phyloP scores from a whole-genome alignment of 2,113 vertebrate genomes.

The Grus americana region DNA sequence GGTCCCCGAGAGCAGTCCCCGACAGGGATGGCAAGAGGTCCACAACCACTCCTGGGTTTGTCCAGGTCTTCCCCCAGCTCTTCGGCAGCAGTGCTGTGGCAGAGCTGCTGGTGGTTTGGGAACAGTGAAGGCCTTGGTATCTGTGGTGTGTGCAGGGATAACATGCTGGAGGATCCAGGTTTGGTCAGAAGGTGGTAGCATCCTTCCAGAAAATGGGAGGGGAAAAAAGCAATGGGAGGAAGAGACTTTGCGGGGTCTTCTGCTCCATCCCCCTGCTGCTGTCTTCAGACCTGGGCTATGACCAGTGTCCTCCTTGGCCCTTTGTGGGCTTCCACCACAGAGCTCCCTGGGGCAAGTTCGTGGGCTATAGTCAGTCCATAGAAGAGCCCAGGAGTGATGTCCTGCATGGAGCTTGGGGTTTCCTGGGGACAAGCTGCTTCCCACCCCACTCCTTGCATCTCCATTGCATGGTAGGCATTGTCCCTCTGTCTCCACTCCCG shows the following conservation, averaged over 20 bases:
- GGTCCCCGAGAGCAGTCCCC: neutral
- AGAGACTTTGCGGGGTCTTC: neutral
- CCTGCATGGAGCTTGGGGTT: neutral
- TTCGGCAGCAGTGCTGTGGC: accelerated
- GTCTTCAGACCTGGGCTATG: neutral
- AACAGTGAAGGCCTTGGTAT: neutral
- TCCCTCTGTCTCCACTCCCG: neutral
- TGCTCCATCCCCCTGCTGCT: neutral
- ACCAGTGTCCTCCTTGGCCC: neutral
- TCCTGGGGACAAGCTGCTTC: neutral
- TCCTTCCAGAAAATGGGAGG: neutral
- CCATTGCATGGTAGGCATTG: neutral
- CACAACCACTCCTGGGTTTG: accelerated
- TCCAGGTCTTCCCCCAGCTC: neutral
- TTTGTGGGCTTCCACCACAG: neutral
- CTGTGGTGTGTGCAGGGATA: neutral
- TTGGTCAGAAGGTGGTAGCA: neutral
- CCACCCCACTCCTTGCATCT: neutral
- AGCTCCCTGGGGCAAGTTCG: neutral
- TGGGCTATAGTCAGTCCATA: neutral
- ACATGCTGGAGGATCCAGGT: neutral
- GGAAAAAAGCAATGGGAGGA: neutral
- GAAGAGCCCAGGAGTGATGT: neutral
- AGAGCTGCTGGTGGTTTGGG: neutral
- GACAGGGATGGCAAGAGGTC: neutral